Conservation (phyloP, 1,140 invertebrate species). For the Heliconius congener region DNA sequence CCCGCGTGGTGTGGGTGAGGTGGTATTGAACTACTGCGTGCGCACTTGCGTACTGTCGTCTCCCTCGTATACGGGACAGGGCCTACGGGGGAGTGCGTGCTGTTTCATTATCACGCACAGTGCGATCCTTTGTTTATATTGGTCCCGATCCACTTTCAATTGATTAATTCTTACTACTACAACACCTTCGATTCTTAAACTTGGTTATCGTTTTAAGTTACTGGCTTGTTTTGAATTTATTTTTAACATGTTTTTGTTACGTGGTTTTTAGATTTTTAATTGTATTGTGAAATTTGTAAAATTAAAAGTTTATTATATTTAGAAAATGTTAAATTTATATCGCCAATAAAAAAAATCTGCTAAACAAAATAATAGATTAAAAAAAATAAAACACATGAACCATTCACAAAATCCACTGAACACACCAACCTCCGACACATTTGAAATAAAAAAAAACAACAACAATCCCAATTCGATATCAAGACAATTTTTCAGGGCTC, state of each 20-base stretch:
- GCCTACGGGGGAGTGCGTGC: constrained; percentile 65
- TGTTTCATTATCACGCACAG: constrained; percentile 72
- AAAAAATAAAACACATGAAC: neutral
- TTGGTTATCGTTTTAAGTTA: constrained; percentile 31
- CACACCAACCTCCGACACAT: neutral
- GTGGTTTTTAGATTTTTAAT: neutral
- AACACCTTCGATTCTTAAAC: constrained; percentile 62
- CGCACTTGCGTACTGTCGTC: constrained; percentile 60
- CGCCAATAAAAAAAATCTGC: constrained; percentile 15
- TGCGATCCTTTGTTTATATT: constrained; percentile 78
- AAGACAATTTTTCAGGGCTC: constrained; percentile 30
- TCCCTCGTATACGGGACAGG: constrained; percentile 51
- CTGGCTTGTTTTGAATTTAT: no score
- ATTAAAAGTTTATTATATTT: neutral
- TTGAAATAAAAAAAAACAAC: neutral
- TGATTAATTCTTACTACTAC: constrained; percentile 73
- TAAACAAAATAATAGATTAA: constrained; percentile 62
- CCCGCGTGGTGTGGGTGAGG: constrained; percentile 55
- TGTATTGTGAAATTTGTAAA: neutral
- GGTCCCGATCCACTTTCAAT: constrained; percentile 75
- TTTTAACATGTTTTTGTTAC: neutral
- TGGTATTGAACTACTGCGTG: constrained; percentile 69
- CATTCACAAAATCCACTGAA: neutral
- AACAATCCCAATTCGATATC: neutral
- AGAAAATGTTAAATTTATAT: neutral